Evolutionary conservation across 1,140 invertebrate species (phyloP).

Genomic region (Hestina assimilis): DNA sequence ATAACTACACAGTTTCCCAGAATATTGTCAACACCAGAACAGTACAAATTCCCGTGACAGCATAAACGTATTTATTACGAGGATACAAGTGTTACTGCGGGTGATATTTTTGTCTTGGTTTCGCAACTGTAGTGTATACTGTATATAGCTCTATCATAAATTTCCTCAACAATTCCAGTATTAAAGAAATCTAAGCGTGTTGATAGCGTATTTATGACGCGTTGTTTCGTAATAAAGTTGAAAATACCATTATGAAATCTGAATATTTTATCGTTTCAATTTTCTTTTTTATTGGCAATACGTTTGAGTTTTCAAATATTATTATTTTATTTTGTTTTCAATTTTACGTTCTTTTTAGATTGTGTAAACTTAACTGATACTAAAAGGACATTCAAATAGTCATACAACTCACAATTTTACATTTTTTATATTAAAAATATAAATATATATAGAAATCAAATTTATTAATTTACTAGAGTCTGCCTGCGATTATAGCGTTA

Average conservation of each 20-base stretch:
- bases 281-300: conserved; percentile 36
- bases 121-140: not conserved
- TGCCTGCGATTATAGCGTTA: too few species aligned
- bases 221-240: conserved; percentile 37
- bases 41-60: conserved; percentile 27
- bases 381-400: too few species aligned
- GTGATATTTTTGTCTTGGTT: conserved; percentile 25
- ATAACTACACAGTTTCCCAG: conserved; percentile 21
- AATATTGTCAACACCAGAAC: conserved; percentile 28
- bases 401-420: too few species aligned
- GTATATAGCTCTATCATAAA: not conserved
- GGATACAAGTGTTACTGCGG: conserved; percentile 19
- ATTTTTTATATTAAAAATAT: too few species aligned
- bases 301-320: not conserved
- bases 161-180: conserved; percentile 8
- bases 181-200: conserved; percentile 14
- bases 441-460: too few species aligned
- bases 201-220: conserved; percentile 34
- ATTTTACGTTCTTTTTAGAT: not conserved
- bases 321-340: not conserved
- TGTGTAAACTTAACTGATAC: not conserved
- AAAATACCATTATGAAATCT: conserved; percentile 28
- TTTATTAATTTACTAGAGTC: too few species aligned
- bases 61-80: conserved; percentile 30
- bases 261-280: conserved; percentile 35